A percentile compares a stretch with the other conserved stretches of the same genome.
Conservation (phyloP, 1,140 invertebrate species). For the Neodiprion virginianus region DNA sequence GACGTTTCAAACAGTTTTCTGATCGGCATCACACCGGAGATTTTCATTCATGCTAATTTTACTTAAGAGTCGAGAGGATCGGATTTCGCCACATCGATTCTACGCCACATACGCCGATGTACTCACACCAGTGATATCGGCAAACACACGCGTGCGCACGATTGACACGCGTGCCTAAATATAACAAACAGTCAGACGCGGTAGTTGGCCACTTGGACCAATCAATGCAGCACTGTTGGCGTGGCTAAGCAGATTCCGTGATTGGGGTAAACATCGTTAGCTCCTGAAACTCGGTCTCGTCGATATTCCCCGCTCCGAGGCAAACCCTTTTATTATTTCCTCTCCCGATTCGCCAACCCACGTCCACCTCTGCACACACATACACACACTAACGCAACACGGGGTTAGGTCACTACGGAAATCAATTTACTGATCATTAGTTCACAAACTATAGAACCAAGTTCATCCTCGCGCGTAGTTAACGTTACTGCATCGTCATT, state of each 20-base stretch:
- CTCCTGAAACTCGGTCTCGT: background rate
- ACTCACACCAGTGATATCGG: constrained; percentile 1
- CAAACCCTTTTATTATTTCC: background rate
- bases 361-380: constrained; percentile 22
- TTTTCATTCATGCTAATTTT: no score
- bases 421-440: no score
- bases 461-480: no score
- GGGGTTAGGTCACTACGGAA: background rate
- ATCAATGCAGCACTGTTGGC: constrained; percentile 5
- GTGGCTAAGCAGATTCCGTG: constrained; percentile 6
- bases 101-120: background rate
- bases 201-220: background rate
- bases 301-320: background rate
- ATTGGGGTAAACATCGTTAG: constrained; percentile 7
- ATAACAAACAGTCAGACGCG: background rate
- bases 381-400: background rate
- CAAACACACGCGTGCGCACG: background rate
- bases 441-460: no score
- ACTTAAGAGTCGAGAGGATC: no score
- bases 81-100: no score
- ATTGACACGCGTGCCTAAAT: background rate
- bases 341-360: constrained; percentile 23
- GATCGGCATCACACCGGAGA: no score
- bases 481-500: no score
- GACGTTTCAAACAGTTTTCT: no score